These are phyloP conservation scores for Drepana falcataria DNA, from an alignment of 2,888 invertebrate species.

Conservation along the genomic window DNA sequence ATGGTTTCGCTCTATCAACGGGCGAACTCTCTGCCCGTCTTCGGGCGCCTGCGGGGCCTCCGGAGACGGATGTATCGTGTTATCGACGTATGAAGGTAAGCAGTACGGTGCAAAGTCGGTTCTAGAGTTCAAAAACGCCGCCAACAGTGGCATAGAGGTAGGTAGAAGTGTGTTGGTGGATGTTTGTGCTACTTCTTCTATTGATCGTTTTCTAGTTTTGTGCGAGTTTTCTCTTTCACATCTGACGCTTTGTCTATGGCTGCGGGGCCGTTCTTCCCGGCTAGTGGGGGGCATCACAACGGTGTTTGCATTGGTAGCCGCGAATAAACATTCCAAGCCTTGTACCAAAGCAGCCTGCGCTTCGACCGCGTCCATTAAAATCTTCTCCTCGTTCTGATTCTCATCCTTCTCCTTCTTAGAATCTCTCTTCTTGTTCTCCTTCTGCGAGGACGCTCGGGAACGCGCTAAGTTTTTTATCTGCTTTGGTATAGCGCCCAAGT, in stretches of 20 bases:
- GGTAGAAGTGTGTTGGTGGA: slow-evolving; percentile 83
- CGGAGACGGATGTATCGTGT: slow-evolving; percentile 31
- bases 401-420: slow-evolving; percentile 67
- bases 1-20: slow-evolving; percentile 71
- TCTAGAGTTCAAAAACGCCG: slow-evolving; percentile 81
- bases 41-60: slow-evolving; percentile 40
- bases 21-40: slow-evolving; percentile 56
- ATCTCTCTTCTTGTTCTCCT: slow-evolving; percentile 76
- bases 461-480: slow-evolving; percentile 79
- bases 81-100: slow-evolving; percentile 44
- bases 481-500: slow-evolving; percentile 85
- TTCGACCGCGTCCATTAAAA: slow-evolving; percentile 68
- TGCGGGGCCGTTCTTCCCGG: slow-evolving; percentile 57
- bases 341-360: slow-evolving; percentile 78
- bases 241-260: slow-evolving; percentile 61
- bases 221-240: slow-evolving; percentile 63
- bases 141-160: slow-evolving; percentile 79
- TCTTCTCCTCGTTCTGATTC: slow-evolving; percentile 62
- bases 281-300: slow-evolving; percentile 68
- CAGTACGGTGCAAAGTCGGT: slow-evolving; percentile 75
- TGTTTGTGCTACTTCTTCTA: slow-evolving; percentile 81
- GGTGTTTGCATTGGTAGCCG: slow-evolving; percentile 69
- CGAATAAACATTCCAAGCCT: slow-evolving; percentile 74
- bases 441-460: slow-evolving; percentile 77
- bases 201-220: slow-evolving; percentile 73